phyloP scores from a whole-genome alignment of 2,888 invertebrate species.

The Brachypalpus laphriformis region DNA sequence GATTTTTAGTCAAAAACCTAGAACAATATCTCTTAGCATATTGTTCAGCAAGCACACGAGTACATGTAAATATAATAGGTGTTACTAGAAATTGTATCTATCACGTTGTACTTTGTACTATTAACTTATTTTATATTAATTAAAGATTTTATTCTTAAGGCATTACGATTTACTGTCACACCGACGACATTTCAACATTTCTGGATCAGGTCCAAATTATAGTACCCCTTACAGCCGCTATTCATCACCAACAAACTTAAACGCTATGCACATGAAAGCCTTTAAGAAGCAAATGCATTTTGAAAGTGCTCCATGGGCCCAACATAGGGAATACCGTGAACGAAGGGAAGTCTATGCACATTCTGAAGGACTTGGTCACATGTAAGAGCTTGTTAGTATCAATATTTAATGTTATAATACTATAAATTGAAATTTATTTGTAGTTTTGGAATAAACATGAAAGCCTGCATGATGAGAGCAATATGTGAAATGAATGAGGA shows the following conservation, averaged over 20 bases:
- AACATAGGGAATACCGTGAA: conserved; percentile 12
- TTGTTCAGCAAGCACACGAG: no score
- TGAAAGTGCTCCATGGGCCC: not conserved
- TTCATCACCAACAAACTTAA: not conserved
- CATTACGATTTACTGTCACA: not conserved
- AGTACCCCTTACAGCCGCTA: not conserved
- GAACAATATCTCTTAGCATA: no score
- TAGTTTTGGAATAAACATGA: conserved; percentile 24
- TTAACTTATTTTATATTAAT: not conserved
- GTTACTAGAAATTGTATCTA: no score
- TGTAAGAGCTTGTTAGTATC: conserved; percentile 1
- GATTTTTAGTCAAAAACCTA: no score
- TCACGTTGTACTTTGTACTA: no score
- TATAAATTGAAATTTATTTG: not conserved
- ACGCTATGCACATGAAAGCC: not conserved
- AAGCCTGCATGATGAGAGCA: conserved; percentile 28
- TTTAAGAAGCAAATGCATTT: not conserved
- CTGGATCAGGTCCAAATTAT: not conserved
- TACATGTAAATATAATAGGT: no score
- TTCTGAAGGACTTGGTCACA: conserved; percentile 2
- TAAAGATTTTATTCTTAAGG: not conserved
- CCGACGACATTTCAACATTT: not conserved
- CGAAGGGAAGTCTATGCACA: conserved; percentile 1
- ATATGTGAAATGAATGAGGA: conserved; percentile 28
- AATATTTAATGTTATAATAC: not conserved